A percentile compares a stretch with the other conserved stretches of the same genome.
Conservation (phyloP, 1,140 invertebrate species). For the Panulirus ornatus region DNA sequence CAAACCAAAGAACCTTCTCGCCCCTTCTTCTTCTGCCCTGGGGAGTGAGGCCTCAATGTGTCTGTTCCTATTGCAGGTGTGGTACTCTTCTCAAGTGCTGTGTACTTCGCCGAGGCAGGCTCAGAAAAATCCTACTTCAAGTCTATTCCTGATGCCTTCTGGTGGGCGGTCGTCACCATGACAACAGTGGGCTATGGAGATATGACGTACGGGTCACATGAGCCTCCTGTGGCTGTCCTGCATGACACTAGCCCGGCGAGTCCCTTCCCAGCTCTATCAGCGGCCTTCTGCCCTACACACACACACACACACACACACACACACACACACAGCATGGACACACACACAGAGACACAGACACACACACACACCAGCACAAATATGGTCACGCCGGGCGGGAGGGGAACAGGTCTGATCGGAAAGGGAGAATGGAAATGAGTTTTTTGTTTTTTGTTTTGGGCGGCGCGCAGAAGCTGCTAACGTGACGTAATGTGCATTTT, state of each 20-base stretch:
- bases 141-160: slow-evolving; percentile 90
- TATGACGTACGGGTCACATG: slow-evolving; percentile 87
- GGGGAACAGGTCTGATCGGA: not conserved
- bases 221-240: slow-evolving; percentile 60
- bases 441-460: no score
- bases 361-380: slow-evolving; percentile 26
- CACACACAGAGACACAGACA: slow-evolving; percentile 30
- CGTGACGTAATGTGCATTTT: no score
- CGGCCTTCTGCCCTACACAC: slow-evolving; percentile 20
- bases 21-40: slow-evolving; percentile 41
- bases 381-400: not conserved
- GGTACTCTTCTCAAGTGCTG: slow-evolving; percentile 97
- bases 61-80: slow-evolving; percentile 87
- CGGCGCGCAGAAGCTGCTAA: no score
- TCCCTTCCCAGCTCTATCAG: slow-evolving; percentile 1
- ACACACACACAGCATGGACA: slow-evolving; percentile 69
- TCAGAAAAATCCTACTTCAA: slow-evolving; percentile 94
- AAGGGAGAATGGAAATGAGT: no score
- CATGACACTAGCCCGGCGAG: slow-evolving; percentile 41
- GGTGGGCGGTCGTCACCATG: slow-evolving; percentile 99
- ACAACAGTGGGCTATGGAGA: slow-evolving; percentile 98
- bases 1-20: slow-evolving; percentile 1
- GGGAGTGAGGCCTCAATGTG: slow-evolving; percentile 69
- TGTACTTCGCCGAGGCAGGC: slow-evolving; percentile 99
- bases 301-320: slow-evolving; percentile 36